These are phyloP conservation scores for Meloidogyne floridensis DNA, from an alignment of 1,140 invertebrate genomes.

Conservation along the genomic window DNA sequence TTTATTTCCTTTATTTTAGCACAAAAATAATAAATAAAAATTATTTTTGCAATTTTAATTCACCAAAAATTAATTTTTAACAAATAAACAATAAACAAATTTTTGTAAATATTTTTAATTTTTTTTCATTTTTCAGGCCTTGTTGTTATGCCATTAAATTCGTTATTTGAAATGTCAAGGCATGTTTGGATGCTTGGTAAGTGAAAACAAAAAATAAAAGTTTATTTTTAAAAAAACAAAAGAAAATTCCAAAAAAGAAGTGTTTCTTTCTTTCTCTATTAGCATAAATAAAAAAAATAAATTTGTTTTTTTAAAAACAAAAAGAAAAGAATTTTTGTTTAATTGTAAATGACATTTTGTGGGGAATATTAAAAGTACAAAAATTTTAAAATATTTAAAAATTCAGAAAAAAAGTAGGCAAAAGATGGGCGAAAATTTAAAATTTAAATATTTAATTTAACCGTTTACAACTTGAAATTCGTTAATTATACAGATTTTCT, in stretches of 20 bases:
- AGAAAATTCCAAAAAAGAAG: neutral
- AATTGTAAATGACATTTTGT: slow-evolving; percentile 18
- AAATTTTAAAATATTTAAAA: too few species aligned
- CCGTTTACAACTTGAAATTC: too few species aligned
- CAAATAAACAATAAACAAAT: too few species aligned
- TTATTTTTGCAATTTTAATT: too few species aligned
- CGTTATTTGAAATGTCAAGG: slow-evolving; percentile 62
- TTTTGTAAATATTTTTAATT: too few species aligned
- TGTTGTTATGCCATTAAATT: slow-evolving; percentile 64
- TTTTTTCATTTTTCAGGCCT: slow-evolving; percentile 31
- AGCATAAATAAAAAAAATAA: slow-evolving; percentile 22
- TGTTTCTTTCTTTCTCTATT: neutral
- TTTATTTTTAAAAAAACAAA: slow-evolving; percentile 14
- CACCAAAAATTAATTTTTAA: too few species aligned
- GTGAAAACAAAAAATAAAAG: slow-evolving; percentile 15
- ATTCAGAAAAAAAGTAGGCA: slow-evolving; percentile 5
- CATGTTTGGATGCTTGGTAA: slow-evolving; percentile 63
- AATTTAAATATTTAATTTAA: too few species aligned
- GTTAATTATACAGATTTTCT: too few species aligned
- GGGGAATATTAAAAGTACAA: slow-evolving; percentile 2
- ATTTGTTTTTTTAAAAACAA: neutral
- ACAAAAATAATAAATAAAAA: too few species aligned
- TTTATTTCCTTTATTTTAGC: too few species aligned
- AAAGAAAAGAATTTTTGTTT: slow-evolving; percentile 6
- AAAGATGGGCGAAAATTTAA: too few species aligned